phyloP scores from a whole-genome alignment of 2,888 invertebrate species.

The Erebia palarica region DNA sequence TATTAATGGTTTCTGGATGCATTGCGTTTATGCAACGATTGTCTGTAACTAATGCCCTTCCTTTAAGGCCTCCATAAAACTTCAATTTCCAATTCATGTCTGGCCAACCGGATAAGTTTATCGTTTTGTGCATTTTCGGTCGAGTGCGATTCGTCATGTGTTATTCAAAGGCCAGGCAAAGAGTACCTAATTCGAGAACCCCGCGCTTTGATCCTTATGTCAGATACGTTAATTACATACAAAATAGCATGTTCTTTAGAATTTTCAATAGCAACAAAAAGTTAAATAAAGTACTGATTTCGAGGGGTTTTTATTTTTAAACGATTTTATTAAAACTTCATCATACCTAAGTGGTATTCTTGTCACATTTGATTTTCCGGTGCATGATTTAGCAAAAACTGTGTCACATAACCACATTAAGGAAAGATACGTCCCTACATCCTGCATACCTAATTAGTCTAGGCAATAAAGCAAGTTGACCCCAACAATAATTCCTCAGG shows the following conservation, averaged over 20 bases:
- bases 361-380: slow-evolving; percentile 1
- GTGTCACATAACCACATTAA: neutral
- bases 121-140: slow-evolving; percentile 42
- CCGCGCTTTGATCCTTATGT: slow-evolving; percentile 8
- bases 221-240: slow-evolving; percentile 14
- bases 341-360: neutral
- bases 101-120: slow-evolving; percentile 44
- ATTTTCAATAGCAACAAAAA: slow-evolving; percentile 16
- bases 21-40: slow-evolving; percentile 35
- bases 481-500: too few species aligned
- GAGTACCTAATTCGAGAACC: slow-evolving; percentile 12
- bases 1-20: slow-evolving; percentile 23
- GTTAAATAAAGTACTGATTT: neutral
- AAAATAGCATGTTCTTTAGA: neutral
- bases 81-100: slow-evolving; percentile 43
- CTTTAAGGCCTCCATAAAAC: slow-evolving; percentile 42
- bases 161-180: slow-evolving; percentile 35
- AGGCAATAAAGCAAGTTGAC: too few species aligned
- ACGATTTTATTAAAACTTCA: neutral
- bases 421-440: neutral
- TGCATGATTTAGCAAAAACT: neutral
- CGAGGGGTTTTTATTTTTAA: slow-evolving; percentile 2
- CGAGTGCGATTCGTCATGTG: slow-evolving; percentile 39
- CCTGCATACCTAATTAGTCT: too few species aligned
- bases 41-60: slow-evolving; percentile 37